A percentile compares a stretch with the other conserved stretches of the same genome.
Evolutionary conservation across 2,888 invertebrate species (phyloP).

Genomic region (Phengaris alcon): DNA sequence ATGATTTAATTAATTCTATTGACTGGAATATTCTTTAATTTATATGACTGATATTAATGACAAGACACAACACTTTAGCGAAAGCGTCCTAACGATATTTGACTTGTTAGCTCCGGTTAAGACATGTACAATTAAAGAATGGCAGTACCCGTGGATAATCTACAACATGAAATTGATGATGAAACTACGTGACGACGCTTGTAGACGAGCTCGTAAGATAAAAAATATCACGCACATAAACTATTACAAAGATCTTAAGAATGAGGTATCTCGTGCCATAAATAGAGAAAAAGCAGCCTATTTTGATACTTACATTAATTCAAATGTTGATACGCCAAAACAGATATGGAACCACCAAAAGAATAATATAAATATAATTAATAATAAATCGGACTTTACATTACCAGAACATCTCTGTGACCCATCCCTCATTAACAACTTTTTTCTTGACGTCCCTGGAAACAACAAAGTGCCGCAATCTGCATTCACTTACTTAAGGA

Average conservation of each 20-base stretch:
- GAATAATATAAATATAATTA: not conserved
- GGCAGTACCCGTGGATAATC: conserved; percentile 29
- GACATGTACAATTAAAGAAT: not conserved
- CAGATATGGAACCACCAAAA: conserved; percentile 21
- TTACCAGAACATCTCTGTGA: not conserved
- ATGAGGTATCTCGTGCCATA: not conserved
- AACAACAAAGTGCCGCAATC: no score
- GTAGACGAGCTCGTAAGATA: not conserved
- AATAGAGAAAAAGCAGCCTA: conserved; percentile 11
- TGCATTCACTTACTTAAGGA: no score
- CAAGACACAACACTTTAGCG: not conserved
- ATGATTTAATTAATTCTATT: not conserved
- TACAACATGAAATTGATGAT: conserved; percentile 29
- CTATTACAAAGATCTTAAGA: conserved; percentile 28
- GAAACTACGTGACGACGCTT: conserved; percentile 13
- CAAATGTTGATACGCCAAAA: conserved; percentile 6
- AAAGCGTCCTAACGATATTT: not conserved
- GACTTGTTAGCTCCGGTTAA: not conserved
- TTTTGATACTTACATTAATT: not conserved
- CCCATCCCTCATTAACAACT: no score
- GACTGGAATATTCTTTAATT: not conserved
- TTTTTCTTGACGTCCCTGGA: no score
- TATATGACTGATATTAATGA: not conserved
- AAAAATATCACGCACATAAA: not conserved
- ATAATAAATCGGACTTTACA: not conserved